Evolutionary conservation across 2,888 invertebrate species (phyloP), one percentile per base, ranked within the genome.

Genomic region (Entomobrya multifasciata): DNA sequence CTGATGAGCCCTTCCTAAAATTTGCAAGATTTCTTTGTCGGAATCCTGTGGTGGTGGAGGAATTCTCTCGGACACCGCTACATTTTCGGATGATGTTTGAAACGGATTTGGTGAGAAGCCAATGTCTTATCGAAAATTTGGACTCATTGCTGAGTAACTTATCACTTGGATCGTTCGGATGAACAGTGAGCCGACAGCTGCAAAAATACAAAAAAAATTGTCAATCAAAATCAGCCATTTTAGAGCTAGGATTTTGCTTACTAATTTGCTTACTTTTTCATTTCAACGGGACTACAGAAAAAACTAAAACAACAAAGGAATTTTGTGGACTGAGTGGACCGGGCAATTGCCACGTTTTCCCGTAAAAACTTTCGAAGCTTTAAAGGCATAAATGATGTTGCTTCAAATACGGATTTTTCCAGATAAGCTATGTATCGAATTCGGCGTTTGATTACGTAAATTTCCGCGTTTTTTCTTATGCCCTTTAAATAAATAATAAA

Each of bases 351-450:
- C 11, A 89, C 86, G 17, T 77, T 72, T 70, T 87, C 84, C 4
- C 89, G 57, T 0, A 89, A 6, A 47, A 74, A 87, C 15, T 76
- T 78, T 82, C 62, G 67, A 1, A 86, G 1, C 1, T 74, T n/a
- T 11, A 20, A 15, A 13, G 89, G 89, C 22, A 84, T 10, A 22
- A 83, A 84, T 15, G 52, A 41, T 0, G 89, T 89, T 0, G 67
- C 83, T 25, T 88, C 60, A 74, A 77, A 89, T 41, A 84, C 57
- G 0, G 81, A 82, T 25, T 85, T 87, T 57, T 89, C 89, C 44
- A 89, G 70, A 49, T 88, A 89, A 0, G 82, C 86, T n/a, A 88
- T 81, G 72, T 89, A 89, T 11, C 86, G 70, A 44, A 89, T 89
- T 15, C 88, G 60, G 17, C 89, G 70, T 44, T 87, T 86, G 30